Base-by-base conservation (phyloP, 2,797 vertebrate species). In the Notolepis coatsorum region DNA sequence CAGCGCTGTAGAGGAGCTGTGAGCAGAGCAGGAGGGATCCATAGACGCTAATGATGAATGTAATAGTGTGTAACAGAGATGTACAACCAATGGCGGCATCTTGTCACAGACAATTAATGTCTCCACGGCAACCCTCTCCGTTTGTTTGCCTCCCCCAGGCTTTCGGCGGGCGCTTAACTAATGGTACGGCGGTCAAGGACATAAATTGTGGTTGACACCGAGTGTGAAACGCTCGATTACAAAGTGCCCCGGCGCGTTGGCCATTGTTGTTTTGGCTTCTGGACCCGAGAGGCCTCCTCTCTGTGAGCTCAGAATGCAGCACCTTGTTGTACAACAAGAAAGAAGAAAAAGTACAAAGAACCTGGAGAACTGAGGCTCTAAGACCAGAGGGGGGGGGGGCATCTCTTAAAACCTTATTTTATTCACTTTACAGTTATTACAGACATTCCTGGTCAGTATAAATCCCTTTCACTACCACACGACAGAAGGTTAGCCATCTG, bases 41-140 rank as follows among this genome's bases (percentile, higher is more conserved):
- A 71, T 72, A 84, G 84, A 70, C 67, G 85, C 86, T 94, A 90
- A 91, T 85, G 92, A 89, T 84, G 88, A 92, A 91, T 79, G 79
- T 89, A 90, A 90, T 88, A 75, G 87, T 39, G 63, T 89, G 89
- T 85, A 92, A 93, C 90, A 86, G 91, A 85, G 89, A 91, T 84
- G 77, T 87, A 92, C 88, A 92, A 90, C 90, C 90, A 71, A 76
- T 85, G 90, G 91, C 86, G 76, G 88, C 88, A 74, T 9, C 57
- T 86, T 92, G 92, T 93, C 94, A 89, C 81, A 84, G 81, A 85
- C 93, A 89, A 90, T 96, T 94, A 94, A 94, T 89, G 88, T 86
- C 88, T 81, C 84, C 70, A 24, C 73, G 42, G 46, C 70, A 54
- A n/a, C 73, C 68, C 72, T 73, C 79, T 80, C 84, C 85, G 88